Evolutionary conservation across 64 coral and sea anemone species (phyloP).

Genomic region (Acropora yongei): DNA sequence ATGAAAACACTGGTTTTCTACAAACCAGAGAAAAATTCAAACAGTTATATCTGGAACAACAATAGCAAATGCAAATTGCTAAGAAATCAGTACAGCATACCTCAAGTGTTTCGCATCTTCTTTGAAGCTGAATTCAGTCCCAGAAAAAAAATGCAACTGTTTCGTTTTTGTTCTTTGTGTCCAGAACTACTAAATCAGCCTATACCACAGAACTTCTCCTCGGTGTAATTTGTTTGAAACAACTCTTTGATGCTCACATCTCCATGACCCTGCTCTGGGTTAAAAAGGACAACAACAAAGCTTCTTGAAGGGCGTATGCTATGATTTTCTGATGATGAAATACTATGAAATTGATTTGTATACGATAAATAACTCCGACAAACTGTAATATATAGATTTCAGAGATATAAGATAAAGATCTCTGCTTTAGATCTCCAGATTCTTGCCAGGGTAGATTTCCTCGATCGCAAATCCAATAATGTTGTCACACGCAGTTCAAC

Average conservation of each 20-base stretch:
- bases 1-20: constrained; percentile 6
- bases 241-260: neutral
- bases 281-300: neutral
- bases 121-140: constrained; percentile 14
- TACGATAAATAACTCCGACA: neutral
- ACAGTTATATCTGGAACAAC: neutral
- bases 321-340: constrained; percentile 2
- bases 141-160: constrained; percentile 3
- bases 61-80: neutral
- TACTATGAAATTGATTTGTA: constrained; percentile 10
- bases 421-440: constrained; percentile 13
- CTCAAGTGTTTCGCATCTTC: constrained; percentile 13
- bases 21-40: constrained; percentile 6
- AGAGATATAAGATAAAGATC: constrained; percentile 6
- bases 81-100: constrained; percentile 5
- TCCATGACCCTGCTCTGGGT: neutral
- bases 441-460: constrained; percentile 5
- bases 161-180: constrained; percentile 18
- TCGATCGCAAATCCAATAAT: constrained; percentile 5
- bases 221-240: neutral
- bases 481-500: neutral
- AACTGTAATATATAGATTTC: constrained; percentile 15
- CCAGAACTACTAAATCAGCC: neutral
- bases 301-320: constrained; percentile 13
- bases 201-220: constrained; percentile 17